Conservation (phyloP, 2,797 vertebrate species). For the Tangara arthus region DNA sequence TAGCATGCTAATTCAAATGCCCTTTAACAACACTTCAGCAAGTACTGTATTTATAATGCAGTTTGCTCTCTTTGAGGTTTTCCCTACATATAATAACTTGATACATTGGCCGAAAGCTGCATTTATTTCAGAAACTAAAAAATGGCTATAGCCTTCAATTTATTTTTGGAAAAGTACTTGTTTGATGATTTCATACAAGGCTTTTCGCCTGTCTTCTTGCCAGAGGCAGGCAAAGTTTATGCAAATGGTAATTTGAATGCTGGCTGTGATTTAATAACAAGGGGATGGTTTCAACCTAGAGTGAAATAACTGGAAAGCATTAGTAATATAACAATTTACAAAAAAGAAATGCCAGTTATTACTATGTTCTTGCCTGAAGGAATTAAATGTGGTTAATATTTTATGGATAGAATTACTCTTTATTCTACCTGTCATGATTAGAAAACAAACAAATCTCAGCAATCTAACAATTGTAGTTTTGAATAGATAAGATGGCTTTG, state of each 20-base stretch:
- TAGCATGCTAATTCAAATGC: neutral
- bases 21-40: conserved; percentile 19
- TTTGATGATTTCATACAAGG: conserved; percentile 30
- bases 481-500: neutral
- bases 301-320: conserved; percentile 18
- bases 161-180: conserved; percentile 28
- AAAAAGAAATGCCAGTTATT: conserved; percentile 21
- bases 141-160: neutral
- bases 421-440: neutral
- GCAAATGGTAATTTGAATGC: conserved; percentile 26
- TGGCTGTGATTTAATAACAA: conserved; percentile 11
- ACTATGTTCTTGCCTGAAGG: conserved; percentile 11
- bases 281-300: neutral
- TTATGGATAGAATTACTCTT: neutral
- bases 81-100: neutral
- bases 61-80: conserved; percentile 10
- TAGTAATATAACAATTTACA: neutral
- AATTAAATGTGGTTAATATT: conserved; percentile 22
- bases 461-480: neutral
- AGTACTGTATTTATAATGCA: neutral
- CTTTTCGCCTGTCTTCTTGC: conserved; percentile 3
- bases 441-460: neutral
- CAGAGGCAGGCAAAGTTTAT: conserved; percentile 33
- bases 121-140: conserved; percentile 23
- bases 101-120: neutral